Percentiles rank a stretch among this genome's conserved stretches.
Conservation (phyloP, 2,888 invertebrate genomes). For the Teleiodes luculella region DNA sequence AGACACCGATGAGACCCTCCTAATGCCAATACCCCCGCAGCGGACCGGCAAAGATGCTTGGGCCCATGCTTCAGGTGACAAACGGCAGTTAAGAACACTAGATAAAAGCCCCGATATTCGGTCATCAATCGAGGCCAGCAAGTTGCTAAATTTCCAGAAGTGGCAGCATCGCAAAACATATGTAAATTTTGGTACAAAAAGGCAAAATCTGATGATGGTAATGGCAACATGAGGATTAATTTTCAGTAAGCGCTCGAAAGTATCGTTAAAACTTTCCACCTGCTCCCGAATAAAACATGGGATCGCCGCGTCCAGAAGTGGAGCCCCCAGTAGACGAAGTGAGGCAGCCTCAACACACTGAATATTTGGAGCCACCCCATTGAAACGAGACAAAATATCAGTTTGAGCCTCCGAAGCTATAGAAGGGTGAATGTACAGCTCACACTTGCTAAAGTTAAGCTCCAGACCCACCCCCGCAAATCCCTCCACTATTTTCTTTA, state of each 20-base stretch:
- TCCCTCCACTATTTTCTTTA: constrained; percentile 17
- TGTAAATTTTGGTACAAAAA: not conserved
- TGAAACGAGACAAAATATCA: not conserved
- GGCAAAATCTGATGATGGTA: not conserved
- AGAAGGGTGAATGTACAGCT: not conserved
- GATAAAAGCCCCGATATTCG: not conserved
- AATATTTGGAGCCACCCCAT: not conserved
- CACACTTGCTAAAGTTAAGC: not conserved
- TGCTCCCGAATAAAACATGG: not conserved
- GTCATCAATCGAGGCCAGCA: not conserved
- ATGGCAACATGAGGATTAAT: not conserved
- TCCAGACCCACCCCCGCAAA: no score
- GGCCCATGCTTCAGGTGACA: not conserved
- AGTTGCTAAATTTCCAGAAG: not conserved
- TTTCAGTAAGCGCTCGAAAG: not conserved
- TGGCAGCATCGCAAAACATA: not conserved
- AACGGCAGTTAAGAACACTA: not conserved
- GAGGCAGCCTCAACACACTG: no score
- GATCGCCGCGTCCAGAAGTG: not conserved
- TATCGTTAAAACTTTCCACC: not conserved
- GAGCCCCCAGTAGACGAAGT: not conserved
- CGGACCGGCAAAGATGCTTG: not conserved
- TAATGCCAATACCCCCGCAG: not conserved
- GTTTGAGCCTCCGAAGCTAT: not conserved
- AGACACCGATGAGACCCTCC: not conserved